Conservation (phyloP, 2,888 invertebrate species). For the Chymomyza procnemis region DNA sequence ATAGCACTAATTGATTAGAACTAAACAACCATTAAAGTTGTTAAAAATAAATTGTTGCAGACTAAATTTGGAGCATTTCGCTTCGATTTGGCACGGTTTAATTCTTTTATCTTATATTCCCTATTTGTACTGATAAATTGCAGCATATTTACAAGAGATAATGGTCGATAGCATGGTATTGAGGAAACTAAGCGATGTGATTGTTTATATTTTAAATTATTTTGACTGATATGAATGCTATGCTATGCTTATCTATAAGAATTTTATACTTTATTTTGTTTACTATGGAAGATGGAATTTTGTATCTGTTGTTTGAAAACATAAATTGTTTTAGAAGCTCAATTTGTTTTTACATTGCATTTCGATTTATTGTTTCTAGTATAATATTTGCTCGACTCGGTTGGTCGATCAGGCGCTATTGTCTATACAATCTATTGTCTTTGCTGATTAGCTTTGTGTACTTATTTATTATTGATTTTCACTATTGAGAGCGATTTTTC, state of each 20-base stretch:
- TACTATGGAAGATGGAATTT: neutral
- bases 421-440: conserved; percentile 32
- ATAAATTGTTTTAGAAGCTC: neutral
- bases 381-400: conserved; percentile 1
- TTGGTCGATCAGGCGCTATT: conserved; percentile 23
- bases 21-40: neutral
- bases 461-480: conserved; percentile 37
- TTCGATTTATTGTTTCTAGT: neutral
- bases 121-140: conserved; percentile 40
- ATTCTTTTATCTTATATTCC: conserved; percentile 27
- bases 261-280: neutral
- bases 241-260: too few species aligned
- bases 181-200: neutral
- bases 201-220: neutral
- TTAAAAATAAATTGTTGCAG: neutral
- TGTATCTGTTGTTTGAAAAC: neutral
- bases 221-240: neutral
- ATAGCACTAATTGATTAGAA: neutral
- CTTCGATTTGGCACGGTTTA: conserved; percentile 53
- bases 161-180: conserved; percentile 34
- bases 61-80: neutral
- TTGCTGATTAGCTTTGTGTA: conserved; percentile 38
- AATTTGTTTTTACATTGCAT: neutral
- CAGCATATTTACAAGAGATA: conserved; percentile 2
- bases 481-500: conserved; percentile 20